Base-by-base conservation (phyloP, 2,888 invertebrate species). In the Melanostoma mellinum region DNA sequence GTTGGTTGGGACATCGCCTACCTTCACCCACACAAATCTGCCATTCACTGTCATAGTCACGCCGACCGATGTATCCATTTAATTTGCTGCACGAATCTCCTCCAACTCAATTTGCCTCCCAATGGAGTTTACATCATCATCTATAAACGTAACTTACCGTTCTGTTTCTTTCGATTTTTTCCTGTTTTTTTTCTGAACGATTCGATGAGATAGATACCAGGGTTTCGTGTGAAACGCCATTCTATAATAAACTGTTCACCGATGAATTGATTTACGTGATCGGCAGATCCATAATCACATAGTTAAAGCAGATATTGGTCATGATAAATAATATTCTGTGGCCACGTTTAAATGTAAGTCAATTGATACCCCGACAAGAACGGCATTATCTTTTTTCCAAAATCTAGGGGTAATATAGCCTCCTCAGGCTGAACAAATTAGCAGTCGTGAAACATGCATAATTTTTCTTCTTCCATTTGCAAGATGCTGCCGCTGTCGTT, bases 221-320 rank as follows among this genome's bases (percentile, higher is more conserved):
- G 10, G 63, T 65, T 75, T 71, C 78, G 79, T 84, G 84, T 84
- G 84, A 79, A 84, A 75, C 44, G 69, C 84, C 78, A 78, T 65
- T 77, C 63, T 40, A 56, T 56, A 56, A 58, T 75, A 84, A 79
- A 69, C 20, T 20, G 20, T 20, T 20, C 20, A 20, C 20, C 20
- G 20, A 68, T 52, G 67, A 73, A 77, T 71, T 79, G 84, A 79
- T 79, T 79, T 79, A 78, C 53, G 69, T 48, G 42, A 40, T 42
- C 38, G 52, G 60, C 38, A 60, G 71, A 65, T 71, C 20, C 20
- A 38, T 71, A 84, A 79, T 71, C 79, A 79, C 74, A 60, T 71
- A 61, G 74, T 72, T 50, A 56, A 72, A 48, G 20, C 20, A 35
- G 53, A 65, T 44, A 40, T 36, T 69, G 50, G 63, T 32, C 10